phyloP scores from a whole-genome alignment of 1,140 invertebrate species.

The Laupala kohalensis region DNA sequence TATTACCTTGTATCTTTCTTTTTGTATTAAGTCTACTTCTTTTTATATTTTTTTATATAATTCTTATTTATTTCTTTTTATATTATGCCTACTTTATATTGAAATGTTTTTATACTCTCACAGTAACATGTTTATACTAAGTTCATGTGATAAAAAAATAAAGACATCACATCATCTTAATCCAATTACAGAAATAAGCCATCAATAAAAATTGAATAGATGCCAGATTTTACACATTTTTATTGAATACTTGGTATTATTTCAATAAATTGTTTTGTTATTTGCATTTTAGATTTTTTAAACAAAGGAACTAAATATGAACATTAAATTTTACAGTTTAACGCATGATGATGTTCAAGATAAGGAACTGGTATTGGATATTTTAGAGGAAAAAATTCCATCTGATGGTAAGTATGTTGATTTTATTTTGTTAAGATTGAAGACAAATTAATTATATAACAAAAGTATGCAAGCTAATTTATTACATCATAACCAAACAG shows the following conservation, averaged over 20 bases:
- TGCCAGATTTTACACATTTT: background rate
- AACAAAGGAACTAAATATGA: background rate
- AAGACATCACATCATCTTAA: too few relatives aligned
- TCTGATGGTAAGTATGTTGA: background rate
- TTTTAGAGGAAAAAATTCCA: slow-evolving; percentile 1
- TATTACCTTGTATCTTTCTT: too few relatives aligned
- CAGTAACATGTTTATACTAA: too few relatives aligned
- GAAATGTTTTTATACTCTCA: too few relatives aligned
- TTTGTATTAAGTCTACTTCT: too few relatives aligned
- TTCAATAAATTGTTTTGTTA: background rate
- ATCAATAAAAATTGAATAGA: background rate
- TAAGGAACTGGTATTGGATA: slow-evolving; percentile 2
- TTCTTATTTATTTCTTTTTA: too few relatives aligned
- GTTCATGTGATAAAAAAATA: too few relatives aligned
- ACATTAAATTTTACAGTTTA: background rate
- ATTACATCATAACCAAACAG: too few relatives aligned
- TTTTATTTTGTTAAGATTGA: background rate
- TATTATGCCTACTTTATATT: too few relatives aligned
- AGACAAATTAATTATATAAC: background rate
- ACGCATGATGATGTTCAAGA: slow-evolving; percentile 4
- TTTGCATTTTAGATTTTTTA: background rate
- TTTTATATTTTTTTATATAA: too few relatives aligned
- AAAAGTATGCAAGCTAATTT: too few relatives aligned
- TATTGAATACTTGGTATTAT: background rate
- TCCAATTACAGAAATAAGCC: too few relatives aligned